These are phyloP conservation scores for Chrysolina oricalcia DNA, from an alignment of 2,888 invertebrate genomes.

Conservation along the genomic window DNA sequence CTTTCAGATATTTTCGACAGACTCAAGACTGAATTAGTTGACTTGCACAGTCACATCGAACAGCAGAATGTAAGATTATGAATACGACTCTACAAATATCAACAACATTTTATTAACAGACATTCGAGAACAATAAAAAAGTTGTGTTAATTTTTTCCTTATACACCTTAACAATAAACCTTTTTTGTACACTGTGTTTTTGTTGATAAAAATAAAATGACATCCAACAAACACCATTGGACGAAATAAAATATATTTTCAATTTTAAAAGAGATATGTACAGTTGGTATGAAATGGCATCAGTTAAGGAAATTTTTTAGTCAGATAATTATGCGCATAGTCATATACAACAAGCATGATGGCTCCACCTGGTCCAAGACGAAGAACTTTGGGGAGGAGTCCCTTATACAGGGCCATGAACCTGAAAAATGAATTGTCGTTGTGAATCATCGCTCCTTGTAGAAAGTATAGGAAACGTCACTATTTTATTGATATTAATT, in stretches of 20 bases:
- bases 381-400: conserved; percentile 89
- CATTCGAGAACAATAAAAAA: conserved; percentile 29
- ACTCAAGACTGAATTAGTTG: conserved; percentile 67
- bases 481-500: too few relatives aligned
- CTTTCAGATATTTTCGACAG: conserved; percentile 68
- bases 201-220: background rate
- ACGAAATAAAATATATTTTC: background rate
- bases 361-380: conserved; percentile 95
- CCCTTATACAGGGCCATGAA: conserved; percentile 93
- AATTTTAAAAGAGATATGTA: too few relatives aligned
- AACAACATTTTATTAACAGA: conserved; percentile 28
- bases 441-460: too few relatives aligned
- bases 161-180: conserved; percentile 1
- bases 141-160: conserved; percentile 29
- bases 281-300: too few relatives aligned
- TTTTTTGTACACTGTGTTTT: background rate
- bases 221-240: background rate
- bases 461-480: too few relatives aligned
- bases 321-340: conserved; percentile 85
- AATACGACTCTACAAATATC: conserved; percentile 23
- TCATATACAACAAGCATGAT: conserved; percentile 96
- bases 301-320: conserved; percentile 69
- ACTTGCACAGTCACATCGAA: conserved; percentile 68
- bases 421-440: conserved; percentile 73
- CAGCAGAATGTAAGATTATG: conserved; percentile 58